Conservation (phyloP, 2,113 vertebrate species). For the Vimba vimba region DNA sequence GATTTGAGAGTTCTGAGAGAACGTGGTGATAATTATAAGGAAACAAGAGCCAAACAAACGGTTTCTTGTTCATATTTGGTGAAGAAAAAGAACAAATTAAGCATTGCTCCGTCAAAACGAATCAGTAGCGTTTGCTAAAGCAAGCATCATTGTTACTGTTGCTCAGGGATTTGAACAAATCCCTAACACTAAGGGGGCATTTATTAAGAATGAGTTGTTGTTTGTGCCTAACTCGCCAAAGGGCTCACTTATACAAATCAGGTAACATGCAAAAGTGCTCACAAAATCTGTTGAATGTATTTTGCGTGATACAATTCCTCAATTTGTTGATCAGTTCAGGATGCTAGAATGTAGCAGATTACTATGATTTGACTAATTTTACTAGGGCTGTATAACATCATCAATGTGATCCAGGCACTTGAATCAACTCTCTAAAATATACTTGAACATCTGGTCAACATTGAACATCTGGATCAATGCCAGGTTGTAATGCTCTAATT, state of each 20-base stretch:
- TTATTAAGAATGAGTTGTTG: background rate
- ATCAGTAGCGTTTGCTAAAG: background rate
- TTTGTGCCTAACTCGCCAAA: background rate
- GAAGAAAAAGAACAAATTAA: background rate
- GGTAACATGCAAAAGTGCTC: too few relatives aligned
- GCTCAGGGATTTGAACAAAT: background rate
- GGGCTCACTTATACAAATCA: too few relatives aligned
- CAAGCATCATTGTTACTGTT: background rate
- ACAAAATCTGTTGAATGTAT: too few relatives aligned
- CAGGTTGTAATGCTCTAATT: too few relatives aligned
- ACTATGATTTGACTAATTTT: background rate
- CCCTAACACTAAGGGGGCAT: background rate
- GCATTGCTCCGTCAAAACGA: background rate
- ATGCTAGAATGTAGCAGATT: background rate
- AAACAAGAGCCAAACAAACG: background rate
- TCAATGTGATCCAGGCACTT: too few relatives aligned
- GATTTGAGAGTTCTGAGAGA: background rate
- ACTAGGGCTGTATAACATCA: too few relatives aligned
- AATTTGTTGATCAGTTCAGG: too few relatives aligned
- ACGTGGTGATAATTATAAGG: background rate
- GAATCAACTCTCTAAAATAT: too few relatives aligned
- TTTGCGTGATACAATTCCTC: too few relatives aligned
- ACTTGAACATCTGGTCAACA: too few relatives aligned
- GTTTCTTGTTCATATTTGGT: background rate
- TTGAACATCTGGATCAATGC: too few relatives aligned